Percentiles rank a stretch among this genome's conserved stretches.
Conservation (phyloP, 2,888 invertebrate genomes). For the Agrenia bidenticulata region DNA sequence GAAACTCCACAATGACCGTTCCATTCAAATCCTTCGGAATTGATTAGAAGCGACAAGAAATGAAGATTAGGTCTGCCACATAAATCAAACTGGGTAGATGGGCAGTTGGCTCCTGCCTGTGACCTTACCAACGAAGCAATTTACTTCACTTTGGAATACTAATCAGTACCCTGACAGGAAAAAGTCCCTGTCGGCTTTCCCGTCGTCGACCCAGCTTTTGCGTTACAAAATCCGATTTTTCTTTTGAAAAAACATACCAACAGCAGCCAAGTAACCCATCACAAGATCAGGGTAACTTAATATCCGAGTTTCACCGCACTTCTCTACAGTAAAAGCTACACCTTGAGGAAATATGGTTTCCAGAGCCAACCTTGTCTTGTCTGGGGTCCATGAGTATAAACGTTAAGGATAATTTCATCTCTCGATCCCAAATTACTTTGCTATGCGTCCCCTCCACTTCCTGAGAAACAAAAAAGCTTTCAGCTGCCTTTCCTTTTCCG, state of each 20-base stretch:
- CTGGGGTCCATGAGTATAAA: background rate
- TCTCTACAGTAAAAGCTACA: too few relatives aligned
- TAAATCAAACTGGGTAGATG: conserved; percentile 2
- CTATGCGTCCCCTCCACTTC: background rate
- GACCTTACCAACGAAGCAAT: background rate
- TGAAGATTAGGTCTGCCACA: conserved; percentile 17
- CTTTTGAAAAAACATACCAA: background rate
- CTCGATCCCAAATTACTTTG: background rate
- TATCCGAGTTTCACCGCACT: too few relatives aligned
- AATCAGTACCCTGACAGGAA: background rate
- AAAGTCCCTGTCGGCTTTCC: background rate
- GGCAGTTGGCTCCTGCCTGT: background rate
- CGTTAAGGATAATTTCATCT: too few relatives aligned
- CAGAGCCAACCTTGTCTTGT: too few relatives aligned
- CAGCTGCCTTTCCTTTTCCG: background rate
- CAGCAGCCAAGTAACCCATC: background rate
- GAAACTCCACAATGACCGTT: background rate
- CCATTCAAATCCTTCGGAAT: background rate
- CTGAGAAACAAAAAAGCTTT: conserved; percentile 8
- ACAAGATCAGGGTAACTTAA: too few relatives aligned
- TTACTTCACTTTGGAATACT: conserved; percentile 10
- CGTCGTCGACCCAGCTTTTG: too few relatives aligned
- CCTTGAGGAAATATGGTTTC: too few relatives aligned
- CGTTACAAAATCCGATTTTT: conserved; percentile 1
- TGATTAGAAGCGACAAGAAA: conserved; percentile 14